These are phyloP conservation scores for Arctopsyche grandis DNA, from an alignment of 1,140 invertebrate genomes.

Conservation along the genomic window DNA sequence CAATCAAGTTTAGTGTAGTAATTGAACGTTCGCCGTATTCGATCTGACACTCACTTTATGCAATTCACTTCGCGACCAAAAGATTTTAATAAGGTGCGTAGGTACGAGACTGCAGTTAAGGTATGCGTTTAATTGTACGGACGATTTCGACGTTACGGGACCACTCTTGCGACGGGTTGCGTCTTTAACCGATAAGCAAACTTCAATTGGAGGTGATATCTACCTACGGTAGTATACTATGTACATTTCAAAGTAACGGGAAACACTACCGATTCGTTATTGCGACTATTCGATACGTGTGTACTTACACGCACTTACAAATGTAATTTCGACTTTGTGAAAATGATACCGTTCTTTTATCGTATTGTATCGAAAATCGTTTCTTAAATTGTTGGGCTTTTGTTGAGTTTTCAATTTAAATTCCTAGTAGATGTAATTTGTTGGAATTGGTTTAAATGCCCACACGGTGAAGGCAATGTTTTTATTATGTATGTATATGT, in stretches of 20 bases:
- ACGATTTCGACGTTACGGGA: too few species aligned
- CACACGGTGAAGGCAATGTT: too few species aligned
- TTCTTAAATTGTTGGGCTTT: too few species aligned
- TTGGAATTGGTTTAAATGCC: too few species aligned
- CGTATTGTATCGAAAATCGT: too few species aligned
- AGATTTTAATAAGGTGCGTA: background rate
- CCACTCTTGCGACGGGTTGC: background rate
- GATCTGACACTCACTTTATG: conserved; percentile 9
- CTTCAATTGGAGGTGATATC: background rate
- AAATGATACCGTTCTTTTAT: too few species aligned
- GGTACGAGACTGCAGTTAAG: background rate
- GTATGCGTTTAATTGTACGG: too few species aligned
- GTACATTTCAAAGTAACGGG: background rate
- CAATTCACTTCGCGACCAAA: background rate
- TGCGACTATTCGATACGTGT: background rate
- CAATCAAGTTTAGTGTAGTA: background rate
- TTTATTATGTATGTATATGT: too few species aligned
- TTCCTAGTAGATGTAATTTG: too few species aligned
- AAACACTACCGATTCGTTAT: conserved; percentile 6
- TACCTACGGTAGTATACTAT: background rate
- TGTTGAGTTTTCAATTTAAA: too few species aligned
- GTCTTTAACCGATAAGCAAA: conserved; percentile 3
- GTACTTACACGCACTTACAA: background rate
- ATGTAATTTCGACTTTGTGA: too few species aligned
- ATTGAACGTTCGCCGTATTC: conserved; percentile 4